A percentile compares a stretch with the other conserved stretches of the same genome.
phyloP scores from a whole-genome alignment of 2,888 invertebrate genomes.

The Eumacrocentrus americanus region DNA sequence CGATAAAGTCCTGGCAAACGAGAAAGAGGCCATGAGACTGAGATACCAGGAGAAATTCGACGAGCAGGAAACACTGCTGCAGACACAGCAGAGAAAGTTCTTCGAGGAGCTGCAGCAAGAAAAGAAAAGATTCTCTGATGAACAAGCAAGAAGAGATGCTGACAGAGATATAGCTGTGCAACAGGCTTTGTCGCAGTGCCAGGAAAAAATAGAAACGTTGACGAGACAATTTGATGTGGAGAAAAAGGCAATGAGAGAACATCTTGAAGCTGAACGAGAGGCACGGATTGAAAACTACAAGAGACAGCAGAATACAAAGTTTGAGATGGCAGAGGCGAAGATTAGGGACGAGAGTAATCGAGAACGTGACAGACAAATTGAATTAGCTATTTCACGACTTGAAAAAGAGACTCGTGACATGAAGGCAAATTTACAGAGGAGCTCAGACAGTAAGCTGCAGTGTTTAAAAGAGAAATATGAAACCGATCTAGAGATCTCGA shows the following conservation, averaged over 20 bases:
- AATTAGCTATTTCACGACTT: constrained; percentile 73
- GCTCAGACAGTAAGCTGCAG: constrained; percentile 64
- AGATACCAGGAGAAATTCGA: constrained; percentile 61
- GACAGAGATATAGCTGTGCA: constrained; percentile 45
- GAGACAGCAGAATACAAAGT: constrained; percentile 67
- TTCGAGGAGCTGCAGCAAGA: constrained; percentile 47
- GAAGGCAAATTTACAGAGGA: constrained; percentile 66
- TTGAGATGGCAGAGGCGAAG: constrained; percentile 72
- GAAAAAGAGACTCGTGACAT: constrained; percentile 71
- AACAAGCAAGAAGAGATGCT: constrained; percentile 42
- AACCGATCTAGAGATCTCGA: constrained; percentile 71
- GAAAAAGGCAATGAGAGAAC: constrained; percentile 66
- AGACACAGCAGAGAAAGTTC: constrained; percentile 44
- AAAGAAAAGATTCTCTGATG: constrained; percentile 43
- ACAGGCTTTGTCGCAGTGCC: constrained; percentile 32
- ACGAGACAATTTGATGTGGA: constrained; percentile 59
- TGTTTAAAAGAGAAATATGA: constrained; percentile 79
- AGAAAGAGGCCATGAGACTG: constrained; percentile 67
- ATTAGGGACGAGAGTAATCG: constrained; percentile 73
- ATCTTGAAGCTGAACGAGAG: constrained; percentile 69
- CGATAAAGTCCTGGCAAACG: constrained; percentile 68
- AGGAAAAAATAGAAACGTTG: constrained; percentile 47
- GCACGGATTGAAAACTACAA: constrained; percentile 70
- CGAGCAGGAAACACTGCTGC: constrained; percentile 48
- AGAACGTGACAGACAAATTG: constrained; percentile 81